Evolutionary conservation across 2,797 vertebrate species (phyloP).

Genomic region (Mustela erminea): DNA sequence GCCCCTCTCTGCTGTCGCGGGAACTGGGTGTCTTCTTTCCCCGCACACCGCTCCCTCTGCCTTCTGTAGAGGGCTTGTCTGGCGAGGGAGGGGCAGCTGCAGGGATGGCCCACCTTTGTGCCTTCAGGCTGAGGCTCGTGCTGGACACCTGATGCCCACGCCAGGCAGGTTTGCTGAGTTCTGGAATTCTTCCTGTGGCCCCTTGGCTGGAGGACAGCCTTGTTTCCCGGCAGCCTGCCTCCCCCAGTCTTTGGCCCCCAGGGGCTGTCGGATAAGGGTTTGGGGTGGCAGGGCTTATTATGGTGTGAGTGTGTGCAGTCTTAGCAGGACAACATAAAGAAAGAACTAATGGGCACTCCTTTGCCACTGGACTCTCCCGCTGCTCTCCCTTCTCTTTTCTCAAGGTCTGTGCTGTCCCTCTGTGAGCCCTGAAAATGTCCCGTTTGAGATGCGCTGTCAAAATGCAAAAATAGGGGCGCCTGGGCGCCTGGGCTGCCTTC

Average conservation of each 20-base stretch:
- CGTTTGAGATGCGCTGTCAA: background rate
- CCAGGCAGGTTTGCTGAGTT: background rate
- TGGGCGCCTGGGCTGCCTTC: too few relatives aligned
- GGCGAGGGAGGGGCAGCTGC: rapidly evolving
- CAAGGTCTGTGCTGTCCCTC: background rate
- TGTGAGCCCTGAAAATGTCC: background rate
- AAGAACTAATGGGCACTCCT: too few relatives aligned
- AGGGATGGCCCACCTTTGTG: background rate
- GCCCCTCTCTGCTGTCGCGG: too few relatives aligned
- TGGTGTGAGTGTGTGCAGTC: background rate
- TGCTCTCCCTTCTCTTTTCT: background rate
- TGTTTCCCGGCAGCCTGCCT: background rate
- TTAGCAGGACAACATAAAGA: background rate
- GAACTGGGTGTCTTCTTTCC: too few relatives aligned
- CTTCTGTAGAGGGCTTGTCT: background rate
- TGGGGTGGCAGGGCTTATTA: background rate
- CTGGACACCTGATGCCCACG: rapidly evolving
- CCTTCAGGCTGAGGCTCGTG: background rate
- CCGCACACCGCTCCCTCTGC: too few relatives aligned
- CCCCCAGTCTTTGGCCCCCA: background rate
- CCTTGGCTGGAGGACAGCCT: background rate
- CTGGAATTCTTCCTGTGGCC: too few relatives aligned
- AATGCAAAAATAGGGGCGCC: background rate
- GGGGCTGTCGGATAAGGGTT: background rate
- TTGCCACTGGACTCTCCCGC: rapidly evolving